Evolutionary conservation across 2,888 invertebrate species (phyloP).

Genomic region (Dichetophora obliterata): DNA sequence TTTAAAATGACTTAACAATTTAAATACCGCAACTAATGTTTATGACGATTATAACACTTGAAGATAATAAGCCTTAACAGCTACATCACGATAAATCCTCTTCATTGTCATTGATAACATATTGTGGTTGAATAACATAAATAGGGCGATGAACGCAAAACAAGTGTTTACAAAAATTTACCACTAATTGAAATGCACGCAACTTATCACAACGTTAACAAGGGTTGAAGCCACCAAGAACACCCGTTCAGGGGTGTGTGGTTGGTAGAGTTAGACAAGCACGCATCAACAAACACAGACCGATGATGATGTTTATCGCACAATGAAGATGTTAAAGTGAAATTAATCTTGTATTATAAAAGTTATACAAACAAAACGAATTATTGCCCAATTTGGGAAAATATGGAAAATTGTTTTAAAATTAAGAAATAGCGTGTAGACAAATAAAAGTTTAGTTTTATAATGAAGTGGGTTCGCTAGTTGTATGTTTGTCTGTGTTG

Average conservation of each 20-base stretch:
- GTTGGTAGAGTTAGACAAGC: constrained; percentile 20
- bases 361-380: constrained; percentile 26
- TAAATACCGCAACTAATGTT: neutral
- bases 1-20: neutral
- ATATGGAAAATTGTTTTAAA: constrained; percentile 19
- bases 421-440: constrained; percentile 29
- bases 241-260: neutral
- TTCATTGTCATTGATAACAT: neutral
- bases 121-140: neutral
- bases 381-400: neutral
- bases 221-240: constrained; percentile 14
- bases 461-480: neutral
- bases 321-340: constrained; percentile 59
- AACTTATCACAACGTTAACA: constrained; percentile 12
- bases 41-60: constrained; percentile 22
- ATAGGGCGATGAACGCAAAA: neutral
- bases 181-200: constrained; percentile 8
- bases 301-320: constrained; percentile 2
- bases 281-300: constrained; percentile 43
- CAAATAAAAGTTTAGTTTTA: constrained; percentile 7
- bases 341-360: constrained; percentile 61
- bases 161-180: constrained; percentile 5
- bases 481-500: neutral
- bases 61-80: constrained; percentile 15
- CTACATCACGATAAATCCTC: neutral